Conservation (phyloP, 2,888 invertebrate species). For the Apodemia duryi region DNA sequence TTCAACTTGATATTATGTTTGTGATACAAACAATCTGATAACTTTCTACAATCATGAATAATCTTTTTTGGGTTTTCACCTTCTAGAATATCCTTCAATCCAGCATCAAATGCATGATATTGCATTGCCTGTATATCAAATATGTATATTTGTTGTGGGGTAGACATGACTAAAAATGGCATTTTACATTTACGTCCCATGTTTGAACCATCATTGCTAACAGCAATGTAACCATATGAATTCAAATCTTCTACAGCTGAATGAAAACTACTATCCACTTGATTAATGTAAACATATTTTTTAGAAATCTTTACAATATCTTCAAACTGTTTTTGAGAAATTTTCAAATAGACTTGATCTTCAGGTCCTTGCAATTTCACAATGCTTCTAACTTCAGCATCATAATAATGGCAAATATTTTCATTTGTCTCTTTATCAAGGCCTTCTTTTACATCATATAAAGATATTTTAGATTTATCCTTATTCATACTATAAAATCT, state of each 20-base stretch:
- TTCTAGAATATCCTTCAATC: conserved; percentile 67
- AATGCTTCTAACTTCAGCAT: conserved; percentile 62
- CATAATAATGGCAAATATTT: conserved; percentile 62
- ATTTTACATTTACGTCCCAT: conserved; percentile 73
- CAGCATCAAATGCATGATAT: conserved; percentile 69
- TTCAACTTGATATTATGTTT: conserved; percentile 75
- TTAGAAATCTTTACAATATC: conserved; percentile 61
- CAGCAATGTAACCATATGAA: conserved; percentile 51
- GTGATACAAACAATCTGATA: conserved; percentile 80
- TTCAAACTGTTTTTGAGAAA: conserved; percentile 65
- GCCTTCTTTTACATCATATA: conserved; percentile 62
- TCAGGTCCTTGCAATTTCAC: conserved; percentile 56
- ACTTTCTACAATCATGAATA: conserved; percentile 78
- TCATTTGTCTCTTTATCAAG: conserved; percentile 51
- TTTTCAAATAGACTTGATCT: conserved; percentile 54
- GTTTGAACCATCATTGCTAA: conserved; percentile 68
- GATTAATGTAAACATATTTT: conserved; percentile 67
- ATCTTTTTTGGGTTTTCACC: conserved; percentile 73
- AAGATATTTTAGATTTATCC: conserved; percentile 67
- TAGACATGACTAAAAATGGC: conserved; percentile 67
- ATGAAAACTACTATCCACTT: conserved; percentile 64
- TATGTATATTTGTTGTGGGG: conserved; percentile 66
- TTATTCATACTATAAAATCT: conserved; percentile 64
- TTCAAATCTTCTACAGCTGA: conserved; percentile 60
- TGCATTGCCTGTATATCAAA: conserved; percentile 74